phyloP scores from a whole-genome alignment of 2,797 vertebrate species.

The Gobio occitaniae region DNA sequence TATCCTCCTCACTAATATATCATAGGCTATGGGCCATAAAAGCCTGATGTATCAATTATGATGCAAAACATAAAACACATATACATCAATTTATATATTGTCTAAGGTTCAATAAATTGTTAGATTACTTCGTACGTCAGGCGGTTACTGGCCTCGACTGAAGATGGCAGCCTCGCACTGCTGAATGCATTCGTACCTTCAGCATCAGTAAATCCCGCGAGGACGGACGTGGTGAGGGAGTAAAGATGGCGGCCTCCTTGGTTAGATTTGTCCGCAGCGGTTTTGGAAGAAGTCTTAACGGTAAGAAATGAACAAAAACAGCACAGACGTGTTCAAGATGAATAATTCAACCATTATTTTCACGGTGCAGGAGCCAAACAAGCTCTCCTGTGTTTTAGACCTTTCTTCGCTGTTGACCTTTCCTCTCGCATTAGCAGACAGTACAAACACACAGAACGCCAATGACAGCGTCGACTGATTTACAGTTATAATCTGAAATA shows the following conservation, averaged over 20 bases:
- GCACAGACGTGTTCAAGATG: too few relatives aligned
- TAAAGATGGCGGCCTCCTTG: constrained; percentile 80
- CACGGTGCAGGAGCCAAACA: neutral
- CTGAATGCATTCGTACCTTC: neutral
- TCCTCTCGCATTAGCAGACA: neutral
- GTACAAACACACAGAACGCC: neutral
- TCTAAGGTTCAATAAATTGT: neutral
- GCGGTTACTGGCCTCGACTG: neutral
- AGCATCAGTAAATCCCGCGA: neutral
- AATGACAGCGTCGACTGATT: neutral
- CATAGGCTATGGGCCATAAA: neutral
- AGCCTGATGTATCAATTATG: too few relatives aligned
- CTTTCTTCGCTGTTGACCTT: constrained; percentile 39
- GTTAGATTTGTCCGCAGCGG: constrained; percentile 76
- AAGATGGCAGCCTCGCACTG: constrained; percentile 27
- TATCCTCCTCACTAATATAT: too few relatives aligned
- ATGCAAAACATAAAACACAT: neutral
- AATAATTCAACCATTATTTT: neutral
- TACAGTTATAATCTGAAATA: neutral
- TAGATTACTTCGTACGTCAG: neutral
- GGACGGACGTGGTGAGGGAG: neutral
- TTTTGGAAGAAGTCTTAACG: constrained; percentile 68
- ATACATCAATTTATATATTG: neutral
- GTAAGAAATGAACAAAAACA: constrained; percentile 59
- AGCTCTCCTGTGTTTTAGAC: too few relatives aligned